Evolutionary conservation across 2,113 vertebrate species (phyloP), one percentile per base, ranked within the genome.

Genomic region (Dasyprocta punctata): DNA sequence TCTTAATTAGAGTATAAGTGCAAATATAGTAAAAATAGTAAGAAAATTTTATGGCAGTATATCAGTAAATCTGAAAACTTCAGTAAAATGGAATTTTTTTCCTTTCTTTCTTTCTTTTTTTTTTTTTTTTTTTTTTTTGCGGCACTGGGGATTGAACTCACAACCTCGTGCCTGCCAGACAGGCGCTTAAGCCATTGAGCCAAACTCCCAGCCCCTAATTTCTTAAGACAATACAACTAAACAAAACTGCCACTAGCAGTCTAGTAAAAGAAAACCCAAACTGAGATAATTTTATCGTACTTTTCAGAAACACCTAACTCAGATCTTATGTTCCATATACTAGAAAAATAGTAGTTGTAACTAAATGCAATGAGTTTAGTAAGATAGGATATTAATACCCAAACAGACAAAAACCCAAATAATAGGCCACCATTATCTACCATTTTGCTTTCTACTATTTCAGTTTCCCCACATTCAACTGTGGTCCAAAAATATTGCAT

Each of bases 21-120:
- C 44, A 93, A 87, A 88, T 52, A 85, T 4, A 85, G 80, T 69
- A 80, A 93, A 89, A 93, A 95, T 24, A 44, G 28, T n/a, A 95
- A 58, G 52, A 95, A 87, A 84, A 77, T 80, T 85, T 69, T 30
- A 60, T 67, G 24, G 78, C 63, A 88, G 56, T 10, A 47, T 83
- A 71, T 54, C 44, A 89, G 4, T 92, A 84, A 88, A 58, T 67
- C 58, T 69, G 69, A 75, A 89, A 85, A 65, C 60, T 61, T 78
- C 13, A 90, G 2, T 86, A 52, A 89, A 85, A 69, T 69, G 19
- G 11, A 77, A 77, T 93, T 77, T 67, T 38, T 89, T 88, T 88
- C n/a, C n/a, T n/a, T n/a, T n/a, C n/a, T n/a, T n/a, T n/a, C n/a
- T n/a, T n/a, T n/a, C n/a, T n/a, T n/a, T n/a, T n/a, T n/a, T n/a